phyloP scores from a whole-genome alignment of 2,113 vertebrate genomes.

The Tyto alba region DNA sequence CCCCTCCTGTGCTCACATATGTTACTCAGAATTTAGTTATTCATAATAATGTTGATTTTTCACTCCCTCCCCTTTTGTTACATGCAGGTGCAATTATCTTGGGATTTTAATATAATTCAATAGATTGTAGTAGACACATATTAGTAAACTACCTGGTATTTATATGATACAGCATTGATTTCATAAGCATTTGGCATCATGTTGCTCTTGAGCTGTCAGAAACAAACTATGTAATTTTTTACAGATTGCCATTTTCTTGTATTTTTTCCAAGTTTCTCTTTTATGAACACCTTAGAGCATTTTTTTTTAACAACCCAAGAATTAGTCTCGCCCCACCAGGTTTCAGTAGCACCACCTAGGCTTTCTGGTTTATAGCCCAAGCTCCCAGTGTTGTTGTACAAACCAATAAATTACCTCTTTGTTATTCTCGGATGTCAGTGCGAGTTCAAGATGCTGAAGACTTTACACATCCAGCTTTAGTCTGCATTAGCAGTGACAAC shows the following conservation, averaged over 20 bases:
- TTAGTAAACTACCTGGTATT: neutral
- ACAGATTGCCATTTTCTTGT: neutral
- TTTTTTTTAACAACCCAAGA: neutral
- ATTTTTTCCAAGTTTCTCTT: neutral
- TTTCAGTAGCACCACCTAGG: neutral
- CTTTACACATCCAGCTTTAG: fast-evolving
- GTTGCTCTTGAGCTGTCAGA: neutral
- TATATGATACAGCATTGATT: neutral
- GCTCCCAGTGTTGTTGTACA: neutral
- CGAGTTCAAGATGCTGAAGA: neutral
- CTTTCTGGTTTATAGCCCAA: neutral
- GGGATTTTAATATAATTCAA: neutral
- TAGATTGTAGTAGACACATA: neutral
- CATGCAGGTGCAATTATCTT: neutral
- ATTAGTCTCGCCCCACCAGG: neutral
- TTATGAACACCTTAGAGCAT: neutral
- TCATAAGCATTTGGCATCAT: neutral
- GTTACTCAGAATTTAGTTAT: neutral
- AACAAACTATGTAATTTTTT: neutral
- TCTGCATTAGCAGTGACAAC: neutral
- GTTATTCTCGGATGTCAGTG: neutral
- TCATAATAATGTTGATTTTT: neutral
- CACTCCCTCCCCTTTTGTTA: neutral
- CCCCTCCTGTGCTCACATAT: neutral
- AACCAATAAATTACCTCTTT: neutral